Conservation (phyloP, 2,797 vertebrate genomes). For the Tolypeutes matacus region DNA sequence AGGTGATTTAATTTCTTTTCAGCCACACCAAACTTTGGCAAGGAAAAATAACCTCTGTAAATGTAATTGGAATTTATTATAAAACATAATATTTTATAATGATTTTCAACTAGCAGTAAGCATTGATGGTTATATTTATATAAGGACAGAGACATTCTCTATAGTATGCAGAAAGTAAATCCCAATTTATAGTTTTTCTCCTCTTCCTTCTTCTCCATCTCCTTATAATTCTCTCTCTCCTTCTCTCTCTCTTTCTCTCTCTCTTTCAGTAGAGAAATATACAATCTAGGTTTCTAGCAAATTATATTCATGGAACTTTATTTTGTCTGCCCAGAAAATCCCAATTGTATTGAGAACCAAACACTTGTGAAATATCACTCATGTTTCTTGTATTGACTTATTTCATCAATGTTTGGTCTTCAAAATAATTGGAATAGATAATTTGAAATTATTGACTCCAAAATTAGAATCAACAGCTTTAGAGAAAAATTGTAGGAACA, state of each 20-base stretch:
- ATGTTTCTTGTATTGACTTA: too few species aligned
- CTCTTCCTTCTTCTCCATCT: not conserved
- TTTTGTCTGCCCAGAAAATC: not conserved
- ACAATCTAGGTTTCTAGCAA: not conserved
- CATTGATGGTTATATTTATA: fast-evolving
- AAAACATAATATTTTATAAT: not conserved
- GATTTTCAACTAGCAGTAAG: not conserved
- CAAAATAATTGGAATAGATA: not conserved
- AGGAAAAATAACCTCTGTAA: not conserved
- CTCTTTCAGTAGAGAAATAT: too few species aligned
- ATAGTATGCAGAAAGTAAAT: not conserved
- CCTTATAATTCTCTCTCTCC: not conserved
- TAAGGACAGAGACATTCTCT: not conserved
- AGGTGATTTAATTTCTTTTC: not conserved
- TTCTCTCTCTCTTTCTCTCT: too few species aligned
- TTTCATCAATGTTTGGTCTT: not conserved
- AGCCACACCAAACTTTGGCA: not conserved
- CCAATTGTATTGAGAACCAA: not conserved
- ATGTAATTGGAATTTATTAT: not conserved
- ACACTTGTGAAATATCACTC: not conserved
- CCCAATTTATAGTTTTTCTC: not conserved
- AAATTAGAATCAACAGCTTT: too few species aligned
- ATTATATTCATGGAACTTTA: not conserved
- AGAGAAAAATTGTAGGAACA: not conserved
- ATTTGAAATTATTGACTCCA: too few species aligned